Evolutionary conservation across 2,888 invertebrate genomes (phyloP).

Genomic region (Hyalella azteca): DNA sequence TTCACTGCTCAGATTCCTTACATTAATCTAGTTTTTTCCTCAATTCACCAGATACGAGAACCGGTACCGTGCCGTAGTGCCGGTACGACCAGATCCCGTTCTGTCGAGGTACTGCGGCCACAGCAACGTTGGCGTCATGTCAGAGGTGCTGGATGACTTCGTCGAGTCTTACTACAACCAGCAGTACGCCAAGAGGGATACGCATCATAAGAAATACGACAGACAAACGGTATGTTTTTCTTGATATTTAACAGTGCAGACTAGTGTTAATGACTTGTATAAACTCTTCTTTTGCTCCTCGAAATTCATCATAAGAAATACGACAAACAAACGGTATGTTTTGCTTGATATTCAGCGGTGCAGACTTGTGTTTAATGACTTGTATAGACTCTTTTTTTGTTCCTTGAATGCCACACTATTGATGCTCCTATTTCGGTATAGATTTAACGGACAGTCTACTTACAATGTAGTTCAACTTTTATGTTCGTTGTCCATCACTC

Average conservation of each 20-base stretch:
- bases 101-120: slow-evolving; percentile 75
- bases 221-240: background rate
- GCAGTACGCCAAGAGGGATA: slow-evolving; percentile 59
- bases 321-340: background rate
- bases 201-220: background rate
- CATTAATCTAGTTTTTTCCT: too few species aligned
- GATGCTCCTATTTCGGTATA: too few species aligned
- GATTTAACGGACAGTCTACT: too few species aligned
- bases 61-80: slow-evolving; percentile 67
- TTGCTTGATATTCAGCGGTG: background rate
- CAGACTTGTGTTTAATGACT: background rate
- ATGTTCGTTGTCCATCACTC: too few species aligned
- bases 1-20: too few species aligned
- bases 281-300: background rate
- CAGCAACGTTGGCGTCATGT: slow-evolving; percentile 79
- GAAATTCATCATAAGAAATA: background rate
- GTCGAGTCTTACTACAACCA: slow-evolving; percentile 70
- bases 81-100: slow-evolving; percentile 70
- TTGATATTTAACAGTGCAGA: background rate
- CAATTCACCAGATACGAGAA: slow-evolving; percentile 38
- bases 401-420: background rate
- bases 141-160: slow-evolving; percentile 77
- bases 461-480: too few species aligned
- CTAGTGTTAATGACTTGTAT: background rate
- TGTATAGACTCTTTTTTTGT: background rate